Evolutionary conservation across 2,888 invertebrate genomes (phyloP).

Genomic region (Thera obeliscata): DNA sequence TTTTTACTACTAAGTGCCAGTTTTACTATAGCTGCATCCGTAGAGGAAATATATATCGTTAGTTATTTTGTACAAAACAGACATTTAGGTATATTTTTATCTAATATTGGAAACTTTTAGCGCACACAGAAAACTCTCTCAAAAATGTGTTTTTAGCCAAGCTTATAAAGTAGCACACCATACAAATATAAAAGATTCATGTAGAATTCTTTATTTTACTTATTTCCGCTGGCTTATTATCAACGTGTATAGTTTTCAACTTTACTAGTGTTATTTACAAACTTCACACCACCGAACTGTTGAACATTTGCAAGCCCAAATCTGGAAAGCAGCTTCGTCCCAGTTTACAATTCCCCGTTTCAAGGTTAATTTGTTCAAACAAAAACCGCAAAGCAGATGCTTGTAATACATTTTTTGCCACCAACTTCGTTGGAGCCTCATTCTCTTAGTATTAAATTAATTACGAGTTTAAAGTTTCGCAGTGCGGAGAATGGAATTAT

Average conservation of each 20-base stretch:
- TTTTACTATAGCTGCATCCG: too few relatives aligned
- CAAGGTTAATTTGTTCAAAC: conserved; percentile 42
- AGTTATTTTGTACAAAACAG: too few relatives aligned
- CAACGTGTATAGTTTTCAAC: too few relatives aligned
- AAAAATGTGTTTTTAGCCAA: too few relatives aligned
- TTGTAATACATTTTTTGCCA: conserved; percentile 20
- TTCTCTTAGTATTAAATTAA: conserved; percentile 25
- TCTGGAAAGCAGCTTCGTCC: conserved; percentile 5
- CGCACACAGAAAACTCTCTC: too few relatives aligned
- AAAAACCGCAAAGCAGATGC: conserved; percentile 44
- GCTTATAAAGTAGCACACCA: too few relatives aligned
- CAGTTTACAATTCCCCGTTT: conserved; percentile 14
- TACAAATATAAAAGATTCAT: too few relatives aligned
- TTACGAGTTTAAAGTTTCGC: conserved; percentile 18
- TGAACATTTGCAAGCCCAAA: not conserved
- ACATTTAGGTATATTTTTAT: too few relatives aligned
- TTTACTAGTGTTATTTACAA: not conserved
- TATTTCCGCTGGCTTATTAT: too few relatives aligned
- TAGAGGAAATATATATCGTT: too few relatives aligned
- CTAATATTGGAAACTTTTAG: too few relatives aligned
- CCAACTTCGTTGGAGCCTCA: conserved; percentile 20
- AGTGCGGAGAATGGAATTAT: not conserved
- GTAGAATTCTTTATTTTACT: too few relatives aligned
- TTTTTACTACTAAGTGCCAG: not conserved
- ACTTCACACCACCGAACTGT: not conserved